These are phyloP conservation scores for Melanotaenia nigrans DNA, from an alignment of 2,797 vertebrate species.

Conservation along the genomic window DNA sequence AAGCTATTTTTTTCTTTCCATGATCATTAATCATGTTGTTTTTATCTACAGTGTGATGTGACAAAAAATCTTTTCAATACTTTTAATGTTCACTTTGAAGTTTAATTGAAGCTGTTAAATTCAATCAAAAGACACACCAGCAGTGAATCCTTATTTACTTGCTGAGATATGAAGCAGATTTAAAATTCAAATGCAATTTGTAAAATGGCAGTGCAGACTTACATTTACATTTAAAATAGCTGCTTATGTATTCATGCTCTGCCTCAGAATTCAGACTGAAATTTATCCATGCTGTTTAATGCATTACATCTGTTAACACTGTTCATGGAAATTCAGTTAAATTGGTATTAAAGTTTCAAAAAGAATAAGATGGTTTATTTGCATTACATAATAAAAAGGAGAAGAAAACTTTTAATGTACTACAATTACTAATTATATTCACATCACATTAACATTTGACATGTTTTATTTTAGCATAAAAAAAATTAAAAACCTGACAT, in stretches of 20 bases:
- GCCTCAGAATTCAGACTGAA: neutral
- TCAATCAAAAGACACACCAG: conserved; percentile 19
- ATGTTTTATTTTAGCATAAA: neutral
- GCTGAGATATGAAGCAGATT: conserved; percentile 27
- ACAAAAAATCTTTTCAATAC: neutral
- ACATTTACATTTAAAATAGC: conserved; percentile 43
- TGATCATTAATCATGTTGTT: neutral
- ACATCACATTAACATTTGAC: neutral
- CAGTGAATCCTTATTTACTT: neutral
- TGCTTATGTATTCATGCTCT: conserved; percentile 1
- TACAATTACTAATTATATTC: neutral
- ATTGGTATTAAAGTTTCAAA: neutral
- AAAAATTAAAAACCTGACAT: neutral
- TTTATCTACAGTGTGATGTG: neutral
- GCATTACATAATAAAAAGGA: neutral
- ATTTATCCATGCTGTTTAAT: conserved; percentile 3
- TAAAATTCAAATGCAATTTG: conserved; percentile 63
- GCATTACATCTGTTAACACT: conserved; percentile 6
- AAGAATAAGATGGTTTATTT: neutral
- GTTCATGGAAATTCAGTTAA: neutral
- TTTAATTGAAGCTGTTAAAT: conserved; percentile 16
- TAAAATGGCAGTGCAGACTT: conserved; percentile 20
- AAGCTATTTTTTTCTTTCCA: neutral
- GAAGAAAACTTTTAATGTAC: neutral
- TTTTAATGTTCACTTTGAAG: conserved; percentile 7